Conservation (phyloP, 2,113 vertebrate species). For the Neodontobutis hainanensis region DNA sequence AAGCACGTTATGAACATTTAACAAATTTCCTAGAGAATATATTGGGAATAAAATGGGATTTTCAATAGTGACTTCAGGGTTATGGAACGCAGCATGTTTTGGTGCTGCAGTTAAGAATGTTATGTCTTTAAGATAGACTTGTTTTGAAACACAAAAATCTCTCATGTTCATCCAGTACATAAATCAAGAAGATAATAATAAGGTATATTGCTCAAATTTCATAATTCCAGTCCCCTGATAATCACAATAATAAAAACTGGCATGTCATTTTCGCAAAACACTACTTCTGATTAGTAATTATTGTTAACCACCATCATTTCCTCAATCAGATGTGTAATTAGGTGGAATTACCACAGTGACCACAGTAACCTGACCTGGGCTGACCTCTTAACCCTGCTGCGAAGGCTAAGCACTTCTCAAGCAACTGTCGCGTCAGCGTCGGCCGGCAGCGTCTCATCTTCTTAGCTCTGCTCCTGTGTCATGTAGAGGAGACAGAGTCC, state of each 20-base stretch:
- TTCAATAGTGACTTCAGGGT: slow-evolving; percentile 55
- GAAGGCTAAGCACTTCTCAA: slow-evolving; percentile 35
- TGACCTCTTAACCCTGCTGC: slow-evolving; percentile 45
- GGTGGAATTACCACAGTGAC: slow-evolving; percentile 11
- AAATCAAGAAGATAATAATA: not conserved
- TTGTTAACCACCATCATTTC: slow-evolving; percentile 23
- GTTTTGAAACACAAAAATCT: slow-evolving; percentile 23
- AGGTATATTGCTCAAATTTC: not conserved
- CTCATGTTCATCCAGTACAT: too few relatives aligned
- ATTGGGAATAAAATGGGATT: slow-evolving; percentile 64
- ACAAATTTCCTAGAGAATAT: slow-evolving; percentile 72
- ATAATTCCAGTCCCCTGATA: not conserved
- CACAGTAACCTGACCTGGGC: slow-evolving; percentile 30
- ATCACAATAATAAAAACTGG: slow-evolving; percentile 6
- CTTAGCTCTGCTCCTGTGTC: slow-evolving; percentile 10
- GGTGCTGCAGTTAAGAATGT: slow-evolving; percentile 21
- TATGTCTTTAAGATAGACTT: not conserved
- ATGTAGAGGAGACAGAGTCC: slow-evolving; percentile 37
- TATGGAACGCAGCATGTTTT: slow-evolving; percentile 52
- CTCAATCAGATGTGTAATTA: slow-evolving; percentile 20
- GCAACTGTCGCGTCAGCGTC: slow-evolving; percentile 14
- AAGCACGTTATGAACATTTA: slow-evolving; percentile 70
- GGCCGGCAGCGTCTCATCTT: slow-evolving; percentile 27
- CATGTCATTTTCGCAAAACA: not conserved
- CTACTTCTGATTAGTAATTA: slow-evolving; percentile 1